phyloP scores from a whole-genome alignment of 2,797 vertebrate species.

The Helarctos malayanus region DNA sequence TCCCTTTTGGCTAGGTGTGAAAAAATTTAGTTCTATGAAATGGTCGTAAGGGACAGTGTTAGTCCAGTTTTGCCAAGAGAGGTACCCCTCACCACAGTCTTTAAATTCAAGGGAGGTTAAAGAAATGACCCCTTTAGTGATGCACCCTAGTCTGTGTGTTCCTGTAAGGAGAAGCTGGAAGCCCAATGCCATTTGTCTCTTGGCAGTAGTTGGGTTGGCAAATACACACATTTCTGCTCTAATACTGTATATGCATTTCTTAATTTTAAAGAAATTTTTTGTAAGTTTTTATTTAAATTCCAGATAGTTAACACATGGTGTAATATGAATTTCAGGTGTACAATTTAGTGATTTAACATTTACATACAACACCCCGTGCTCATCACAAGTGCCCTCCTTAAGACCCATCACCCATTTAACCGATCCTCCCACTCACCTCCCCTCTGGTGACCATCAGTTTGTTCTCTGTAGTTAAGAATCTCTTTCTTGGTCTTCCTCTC shows the following conservation, averaged over 20 bases:
- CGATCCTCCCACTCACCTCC: neutral
- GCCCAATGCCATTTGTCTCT: neutral
- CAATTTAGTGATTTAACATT: neutral
- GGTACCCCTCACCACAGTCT: neutral
- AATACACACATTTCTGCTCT: slow-evolving; percentile 41
- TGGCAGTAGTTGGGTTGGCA: neutral
- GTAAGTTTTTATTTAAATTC: neutral
- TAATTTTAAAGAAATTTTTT: neutral
- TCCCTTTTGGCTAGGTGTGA: slow-evolving; percentile 72
- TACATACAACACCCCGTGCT: neutral
- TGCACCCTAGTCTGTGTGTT: neutral
- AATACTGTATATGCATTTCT: neutral
- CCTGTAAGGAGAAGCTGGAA: neutral
- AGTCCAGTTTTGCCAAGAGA: slow-evolving; percentile 43
- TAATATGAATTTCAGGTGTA: neutral
- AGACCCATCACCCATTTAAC: neutral
- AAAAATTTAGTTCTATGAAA: slow-evolving; percentile 44
- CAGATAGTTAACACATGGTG: neutral
- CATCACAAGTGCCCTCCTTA: neutral
- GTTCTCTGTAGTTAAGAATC: neutral
- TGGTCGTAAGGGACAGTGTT: slow-evolving; percentile 45
- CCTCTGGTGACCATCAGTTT: neutral
- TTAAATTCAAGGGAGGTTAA: slow-evolving; percentile 37
- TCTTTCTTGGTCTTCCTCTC: neutral
- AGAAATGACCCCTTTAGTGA: neutral